Evolutionary conservation across 1,140 invertebrate genomes (phyloP).

Genomic region (Scaptomyza montana): DNA sequence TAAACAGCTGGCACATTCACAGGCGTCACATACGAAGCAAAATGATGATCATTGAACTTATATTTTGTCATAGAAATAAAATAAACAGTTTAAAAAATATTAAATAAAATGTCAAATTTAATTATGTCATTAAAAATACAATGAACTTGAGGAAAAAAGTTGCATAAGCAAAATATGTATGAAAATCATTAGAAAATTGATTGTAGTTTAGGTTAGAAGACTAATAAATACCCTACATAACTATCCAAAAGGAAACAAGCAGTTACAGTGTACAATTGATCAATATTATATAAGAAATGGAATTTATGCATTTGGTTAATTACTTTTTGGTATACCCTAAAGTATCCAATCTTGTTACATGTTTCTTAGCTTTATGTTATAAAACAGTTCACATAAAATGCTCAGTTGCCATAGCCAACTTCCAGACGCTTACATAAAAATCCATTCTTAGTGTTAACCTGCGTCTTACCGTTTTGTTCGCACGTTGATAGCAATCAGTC

Average conservation of each 20-base stretch:
- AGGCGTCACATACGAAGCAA: constrained; percentile 36
- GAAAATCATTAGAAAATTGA: neutral
- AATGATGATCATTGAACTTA: constrained; percentile 13
- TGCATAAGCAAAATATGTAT: neutral
- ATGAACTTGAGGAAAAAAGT: neutral
- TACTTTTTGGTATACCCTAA: no score
- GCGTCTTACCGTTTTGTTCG: no score
- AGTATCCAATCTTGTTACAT: no score
- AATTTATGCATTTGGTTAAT: no score
- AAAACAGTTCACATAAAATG: no score
- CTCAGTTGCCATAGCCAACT: no score
- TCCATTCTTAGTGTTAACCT: no score
- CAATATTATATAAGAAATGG: no score
- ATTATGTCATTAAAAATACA: constrained; percentile 34
- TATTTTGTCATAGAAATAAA: constrained; percentile 19
- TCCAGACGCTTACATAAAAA: no score
- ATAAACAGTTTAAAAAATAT: neutral
- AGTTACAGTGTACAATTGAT: no score
- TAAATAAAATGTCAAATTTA: constrained; percentile 30
- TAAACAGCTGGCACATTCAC: constrained; percentile 50
- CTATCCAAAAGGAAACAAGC: neutral
- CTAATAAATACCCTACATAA: constrained; percentile 1
- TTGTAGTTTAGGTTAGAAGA: neutral
- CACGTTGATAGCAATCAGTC: no score
- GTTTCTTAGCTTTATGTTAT: no score